Evolutionary conservation across 2,888 invertebrate species (phyloP).

Genomic region (Elmis aenea): DNA sequence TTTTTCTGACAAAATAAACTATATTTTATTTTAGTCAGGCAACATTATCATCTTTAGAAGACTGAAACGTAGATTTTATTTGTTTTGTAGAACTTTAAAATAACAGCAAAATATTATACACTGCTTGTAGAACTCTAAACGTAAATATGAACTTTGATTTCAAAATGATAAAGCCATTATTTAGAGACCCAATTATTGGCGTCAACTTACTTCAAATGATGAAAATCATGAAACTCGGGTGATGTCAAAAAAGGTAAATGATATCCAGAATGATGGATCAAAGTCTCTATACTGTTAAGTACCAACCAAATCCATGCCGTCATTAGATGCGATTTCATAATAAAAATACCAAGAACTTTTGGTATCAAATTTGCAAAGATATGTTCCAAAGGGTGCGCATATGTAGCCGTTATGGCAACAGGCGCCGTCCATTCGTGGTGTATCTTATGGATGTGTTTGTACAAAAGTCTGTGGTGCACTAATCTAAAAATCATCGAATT

Average conservation of each 20-base stretch:
- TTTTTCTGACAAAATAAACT: too few species aligned
- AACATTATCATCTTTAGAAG: too few species aligned
- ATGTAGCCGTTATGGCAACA: constrained; percentile 73
- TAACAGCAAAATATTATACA: too few species aligned
- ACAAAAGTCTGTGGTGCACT: constrained; percentile 67
- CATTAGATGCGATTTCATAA: constrained; percentile 73
- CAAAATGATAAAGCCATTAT: constrained; percentile 77
- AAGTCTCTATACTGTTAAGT: constrained; percentile 68
- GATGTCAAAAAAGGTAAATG: constrained; percentile 82
- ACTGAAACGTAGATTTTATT: too few species aligned
- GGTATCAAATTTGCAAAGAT: constrained; percentile 74
- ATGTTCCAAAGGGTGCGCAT: constrained; percentile 76
- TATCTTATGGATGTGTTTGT: constrained; percentile 77
- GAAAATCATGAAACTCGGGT: constrained; percentile 83
- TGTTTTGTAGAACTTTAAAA: too few species aligned
- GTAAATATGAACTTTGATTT: too few species aligned
- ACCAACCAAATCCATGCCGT: constrained; percentile 77
- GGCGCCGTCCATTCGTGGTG: constrained; percentile 89
- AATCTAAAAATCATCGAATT: constrained; percentile 52
- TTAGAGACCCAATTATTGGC: too few species aligned
- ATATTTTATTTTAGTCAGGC: too few species aligned
- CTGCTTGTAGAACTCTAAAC: too few species aligned
- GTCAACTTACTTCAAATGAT: constrained; percentile 71
- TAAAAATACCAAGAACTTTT: constrained; percentile 67
- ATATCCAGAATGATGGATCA: constrained; percentile 81